Evolutionary conservation across 2,797 vertebrate species (phyloP).

Genomic region (Pogoniulus pusillus): DNA sequence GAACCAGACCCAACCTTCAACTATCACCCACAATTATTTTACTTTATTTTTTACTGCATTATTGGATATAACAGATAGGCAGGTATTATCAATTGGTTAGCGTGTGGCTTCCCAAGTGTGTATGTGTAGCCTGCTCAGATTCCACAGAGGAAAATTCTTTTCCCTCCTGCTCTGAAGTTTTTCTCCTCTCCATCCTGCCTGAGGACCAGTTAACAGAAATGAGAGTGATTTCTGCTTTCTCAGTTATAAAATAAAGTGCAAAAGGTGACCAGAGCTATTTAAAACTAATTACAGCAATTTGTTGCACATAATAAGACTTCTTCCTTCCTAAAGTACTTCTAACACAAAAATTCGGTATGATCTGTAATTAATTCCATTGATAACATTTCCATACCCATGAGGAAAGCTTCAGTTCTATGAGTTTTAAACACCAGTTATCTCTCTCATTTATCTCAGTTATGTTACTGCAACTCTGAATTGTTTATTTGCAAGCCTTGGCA

Average conservation of each 20-base stretch:
- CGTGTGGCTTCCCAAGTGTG: neutral
- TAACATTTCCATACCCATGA: neutral
- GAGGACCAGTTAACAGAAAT: neutral
- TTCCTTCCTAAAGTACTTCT: slow-evolving; percentile 6
- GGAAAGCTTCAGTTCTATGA: neutral
- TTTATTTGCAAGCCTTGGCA: neutral
- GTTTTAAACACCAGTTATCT: neutral
- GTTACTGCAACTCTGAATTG: neutral
- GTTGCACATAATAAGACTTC: neutral
- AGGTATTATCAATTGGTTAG: neutral
- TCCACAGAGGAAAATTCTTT: neutral
- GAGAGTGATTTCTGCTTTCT: neutral
- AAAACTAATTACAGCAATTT: neutral
- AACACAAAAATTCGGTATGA: neutral
- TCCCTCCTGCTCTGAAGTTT: neutral
- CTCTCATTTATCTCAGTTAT: neutral
- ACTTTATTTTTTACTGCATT: neutral
- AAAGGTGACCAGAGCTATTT: neutral
- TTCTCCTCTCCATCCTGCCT: neutral
- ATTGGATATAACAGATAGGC: neutral
- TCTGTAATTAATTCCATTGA: neutral
- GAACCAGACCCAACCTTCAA: neutral
- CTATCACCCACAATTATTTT: neutral
- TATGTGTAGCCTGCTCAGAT: neutral
- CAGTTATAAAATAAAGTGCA: neutral